Base-by-base conservation (phyloP, 2,113 vertebrate species). In the Protomyctophum bolini region DNA sequence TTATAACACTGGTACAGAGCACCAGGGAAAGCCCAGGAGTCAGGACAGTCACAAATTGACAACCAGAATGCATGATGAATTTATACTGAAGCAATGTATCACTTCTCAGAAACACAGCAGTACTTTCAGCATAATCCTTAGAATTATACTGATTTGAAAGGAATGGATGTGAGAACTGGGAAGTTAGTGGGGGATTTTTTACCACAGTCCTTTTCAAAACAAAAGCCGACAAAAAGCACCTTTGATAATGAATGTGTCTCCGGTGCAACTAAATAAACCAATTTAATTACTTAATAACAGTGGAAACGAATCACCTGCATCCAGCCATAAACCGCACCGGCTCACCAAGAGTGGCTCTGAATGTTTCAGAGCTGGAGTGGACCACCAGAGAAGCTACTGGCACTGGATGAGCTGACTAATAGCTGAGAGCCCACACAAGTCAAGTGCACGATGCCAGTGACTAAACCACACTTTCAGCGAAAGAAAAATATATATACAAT, bases 401-500 rank as follows among this genome's bases (percentile, higher is more conserved):
- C 33, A 41, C 33, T 41, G 33, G 33, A 41, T 41, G 33, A 41
- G 33, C 33, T 41, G 33, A 41, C 5, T 6, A 6, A 41, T 6
- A 41, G 33, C 33, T 41, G 33, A 41, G 3, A 41, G 33, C 33
- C 33, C 33, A 41, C 33, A 41, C 33, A 41, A 6, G 50, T 52
- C 50, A 52, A 52, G 12, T 7, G 7, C 8, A 52, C 50, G 6
- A 52, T 52, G 12, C 50, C 3, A 3, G 33, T 4, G 33, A 41
- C 33, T 41, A 41, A 41, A 41, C 33, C 33, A 3, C 33, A 41
- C 3, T 41, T 41, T 41, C 33, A 41, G 33, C 33, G 5, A 52
- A 58, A n/a, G n/a, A 21, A 48, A 56, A 69, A 52, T 63, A 66
- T 11, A 8, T 33, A 73, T 21, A 70, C 2, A 86, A 80, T 82